These are phyloP conservation scores for Rhingia rostrata DNA, from an alignment of 2,888 invertebrate species.

Conservation along the genomic window DNA sequence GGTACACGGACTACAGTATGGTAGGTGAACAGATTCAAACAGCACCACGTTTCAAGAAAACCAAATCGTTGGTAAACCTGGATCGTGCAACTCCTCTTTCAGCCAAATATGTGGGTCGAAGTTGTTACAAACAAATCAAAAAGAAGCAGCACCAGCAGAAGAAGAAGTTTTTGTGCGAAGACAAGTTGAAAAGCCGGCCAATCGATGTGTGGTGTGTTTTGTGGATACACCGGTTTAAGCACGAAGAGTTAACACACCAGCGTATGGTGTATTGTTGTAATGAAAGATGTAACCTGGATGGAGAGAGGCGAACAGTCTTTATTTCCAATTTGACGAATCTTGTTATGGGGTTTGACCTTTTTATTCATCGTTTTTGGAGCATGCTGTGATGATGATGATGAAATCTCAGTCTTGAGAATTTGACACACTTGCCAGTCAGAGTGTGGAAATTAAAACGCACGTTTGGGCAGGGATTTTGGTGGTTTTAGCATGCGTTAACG, in stretches of 20 bases:
- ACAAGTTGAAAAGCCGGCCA: constrained; percentile 41
- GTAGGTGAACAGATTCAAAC: constrained; percentile 6
- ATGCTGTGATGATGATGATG: too few species aligned
- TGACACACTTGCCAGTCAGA: too few species aligned
- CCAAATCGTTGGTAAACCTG: constrained; percentile 9
- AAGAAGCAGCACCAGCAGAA: neutral
- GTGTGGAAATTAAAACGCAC: too few species aligned
- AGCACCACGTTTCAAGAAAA: constrained; percentile 29
- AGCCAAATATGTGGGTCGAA: constrained; percentile 71
- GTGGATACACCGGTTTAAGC: constrained; percentile 43
- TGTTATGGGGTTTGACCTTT: too few species aligned
- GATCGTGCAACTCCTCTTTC: constrained; percentile 37
- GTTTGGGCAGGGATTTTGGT: too few species aligned
- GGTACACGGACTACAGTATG: constrained; percentile 30
- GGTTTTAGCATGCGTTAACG: too few species aligned
- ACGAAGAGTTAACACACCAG: neutral
- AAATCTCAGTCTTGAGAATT: too few species aligned
- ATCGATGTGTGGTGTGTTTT: constrained; percentile 33
- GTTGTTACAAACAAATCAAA: constrained; percentile 43
- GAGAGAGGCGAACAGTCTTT: too few species aligned
- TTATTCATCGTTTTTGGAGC: too few species aligned
- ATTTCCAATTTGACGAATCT: too few species aligned
- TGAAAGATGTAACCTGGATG: neutral
- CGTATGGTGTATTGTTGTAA: constrained; percentile 17
- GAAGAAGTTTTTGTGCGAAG: neutral